Evolutionary conservation across 2,113 vertebrate genomes (phyloP).

Genomic region (Sarotherodon lohbergeri): DNA sequence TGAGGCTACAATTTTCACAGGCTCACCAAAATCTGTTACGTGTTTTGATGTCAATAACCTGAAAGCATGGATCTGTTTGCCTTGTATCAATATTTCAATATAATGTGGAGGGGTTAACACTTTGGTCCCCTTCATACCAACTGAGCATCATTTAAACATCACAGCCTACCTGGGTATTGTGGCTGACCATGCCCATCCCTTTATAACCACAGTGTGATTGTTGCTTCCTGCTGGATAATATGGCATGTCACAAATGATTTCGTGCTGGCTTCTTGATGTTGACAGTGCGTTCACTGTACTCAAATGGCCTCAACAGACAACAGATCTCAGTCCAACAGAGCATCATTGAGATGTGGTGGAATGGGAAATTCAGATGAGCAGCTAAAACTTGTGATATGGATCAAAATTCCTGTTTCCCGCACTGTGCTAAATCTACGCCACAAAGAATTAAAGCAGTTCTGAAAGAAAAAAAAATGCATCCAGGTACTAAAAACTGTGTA

Average conservation of each 20-base stretch:
- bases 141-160: background rate
- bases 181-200: background rate
- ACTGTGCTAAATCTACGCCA: background rate
- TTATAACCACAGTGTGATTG: background rate
- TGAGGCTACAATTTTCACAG: background rate
- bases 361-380: background rate
- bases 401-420: background rate
- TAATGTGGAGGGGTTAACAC: background rate
- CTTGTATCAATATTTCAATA: background rate
- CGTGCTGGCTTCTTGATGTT: background rate
- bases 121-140: background rate
- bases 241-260: background rate
- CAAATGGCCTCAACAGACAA: background rate
- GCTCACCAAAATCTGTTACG: background rate
- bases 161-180: background rate
- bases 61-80: background rate
- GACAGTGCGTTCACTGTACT: background rate
- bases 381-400: background rate
- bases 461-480: background rate
- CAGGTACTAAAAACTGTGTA: background rate
- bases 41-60: background rate
- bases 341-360: background rate
- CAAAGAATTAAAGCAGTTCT: background rate
- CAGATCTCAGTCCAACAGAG: background rate
- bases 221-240: background rate